phyloP scores from a whole-genome alignment of 1,140 invertebrate genomes.

The Sminthurides bifidus region DNA sequence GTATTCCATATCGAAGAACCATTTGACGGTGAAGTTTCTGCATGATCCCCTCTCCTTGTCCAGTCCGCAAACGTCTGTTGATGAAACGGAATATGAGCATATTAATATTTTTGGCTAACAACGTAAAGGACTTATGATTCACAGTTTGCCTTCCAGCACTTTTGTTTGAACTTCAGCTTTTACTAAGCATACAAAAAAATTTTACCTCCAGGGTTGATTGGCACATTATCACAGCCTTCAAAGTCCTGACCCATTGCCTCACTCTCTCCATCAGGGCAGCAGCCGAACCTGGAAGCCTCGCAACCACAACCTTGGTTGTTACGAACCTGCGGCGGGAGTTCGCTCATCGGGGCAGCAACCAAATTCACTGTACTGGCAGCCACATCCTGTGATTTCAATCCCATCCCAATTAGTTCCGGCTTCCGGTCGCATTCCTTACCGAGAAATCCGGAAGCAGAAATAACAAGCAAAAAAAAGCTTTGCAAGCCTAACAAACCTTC shows the following conservation, averaged over 20 bases:
- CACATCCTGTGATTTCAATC: constrained; percentile 55
- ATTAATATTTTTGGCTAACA: background rate
- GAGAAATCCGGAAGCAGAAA: constrained; percentile 19
- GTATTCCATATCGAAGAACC: constrained; percentile 78
- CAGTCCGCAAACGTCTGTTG: constrained; percentile 55
- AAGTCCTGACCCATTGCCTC: constrained; percentile 69
- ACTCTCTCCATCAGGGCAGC: constrained; percentile 43
- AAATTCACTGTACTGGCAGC: constrained; percentile 61
- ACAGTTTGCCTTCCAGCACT: no score
- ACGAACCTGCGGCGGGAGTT: constrained; percentile 51
- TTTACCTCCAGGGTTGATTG: constrained; percentile 50
- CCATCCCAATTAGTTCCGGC: no score
- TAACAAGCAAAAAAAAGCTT: no score
- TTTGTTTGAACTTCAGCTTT: no score
- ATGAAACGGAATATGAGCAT: constrained; percentile 4
- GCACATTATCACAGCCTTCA: constrained; percentile 61
- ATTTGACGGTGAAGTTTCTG: constrained; percentile 70
- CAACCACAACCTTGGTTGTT: constrained; percentile 63
- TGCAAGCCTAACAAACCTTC: constrained; percentile 38
- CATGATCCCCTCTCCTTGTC: constrained; percentile 65
- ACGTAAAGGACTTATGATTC: no score
- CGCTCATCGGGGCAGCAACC: constrained; percentile 80
- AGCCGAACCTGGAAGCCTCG: constrained; percentile 64
- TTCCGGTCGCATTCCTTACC: no score
- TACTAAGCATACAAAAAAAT: no score